Base-by-base conservation (phyloP, 2,113 vertebrate species). In the Oncorhynchus mykiss region DNA sequence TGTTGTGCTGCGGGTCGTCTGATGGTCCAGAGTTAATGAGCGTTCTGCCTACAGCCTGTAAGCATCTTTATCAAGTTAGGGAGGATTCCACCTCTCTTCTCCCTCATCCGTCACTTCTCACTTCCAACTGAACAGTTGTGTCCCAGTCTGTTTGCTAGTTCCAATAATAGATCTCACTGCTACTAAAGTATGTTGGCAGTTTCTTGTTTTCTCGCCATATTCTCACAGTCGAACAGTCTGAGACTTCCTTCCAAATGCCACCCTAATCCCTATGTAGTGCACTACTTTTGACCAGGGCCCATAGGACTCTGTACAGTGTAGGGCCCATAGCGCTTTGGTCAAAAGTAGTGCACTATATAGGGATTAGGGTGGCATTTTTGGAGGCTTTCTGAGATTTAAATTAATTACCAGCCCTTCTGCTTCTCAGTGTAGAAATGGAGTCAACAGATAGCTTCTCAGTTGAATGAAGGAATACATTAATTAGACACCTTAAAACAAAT, bases 21-120 rank as follows among this genome's bases (percentile, higher is more conserved):
- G 39, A 45, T 9, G 9, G 39, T 45, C 78, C 73, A 68, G 31
- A 29, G 79, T 86, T 86, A 89, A 86, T 89, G 82, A 88, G 82
- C 68, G 75, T 83, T 84, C 13, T 85, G 81, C 79, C 84, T 84
- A 62, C 74, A 62, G 84, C 80, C 83, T 84, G 78, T 89, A 87
- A 87, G 85, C 78, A 85, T 84, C 81, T 87, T 87, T 84, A 87
- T 87, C 84, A 84, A 51, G 71, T 79, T 80, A 81, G 85, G 84
- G 73, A 73, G 8, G 39, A 45, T 45, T 45, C 7, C 39, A 45
- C 39, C 16, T 57, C 54, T 57, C 18, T 14, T 20, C 54, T 57
- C 16, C 5, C 54, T 57, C 54, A 18, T 7, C 6, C 54, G 18
- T 78, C 83, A 69, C 78, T 80, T 62, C 74, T 80, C 73, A 77